Base-by-base conservation (phyloP, 1,140 invertebrate species). In the Neuroterus valhalla region DNA sequence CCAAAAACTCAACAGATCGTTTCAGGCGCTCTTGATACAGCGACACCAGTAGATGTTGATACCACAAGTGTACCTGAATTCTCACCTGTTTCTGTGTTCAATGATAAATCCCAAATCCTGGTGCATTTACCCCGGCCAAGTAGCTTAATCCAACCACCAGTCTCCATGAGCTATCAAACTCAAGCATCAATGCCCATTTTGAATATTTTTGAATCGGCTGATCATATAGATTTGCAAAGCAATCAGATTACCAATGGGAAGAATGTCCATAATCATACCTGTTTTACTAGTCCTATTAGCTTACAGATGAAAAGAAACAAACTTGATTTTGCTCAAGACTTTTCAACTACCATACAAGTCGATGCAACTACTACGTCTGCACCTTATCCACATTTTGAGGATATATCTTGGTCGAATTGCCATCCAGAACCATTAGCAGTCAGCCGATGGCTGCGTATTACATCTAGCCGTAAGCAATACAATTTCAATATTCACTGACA, bases 401-500 rank as follows among this genome's bases (percentile, higher is more conserved):
- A 90, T 31, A 89, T 90, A 52, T 83, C 88, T 0, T 90, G 89
- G 89, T 89, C 88, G 15, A 89, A 81, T 70, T 89, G 84, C 75
- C 89, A 90, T 71, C 89, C 89, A 11, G 88, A 90, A 66, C 89
- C 89, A 23, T 71, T 89, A 4, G 89, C 89, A 0, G 89, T 90
- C 19, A 89, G 84, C 55, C 87, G 88, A 15, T 90, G 89, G 89
- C 80, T 90, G 8, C 87, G 88, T 48, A 89, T 90, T 62, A 89
- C 84, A n/a, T 89, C 88, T 72, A 89, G 79, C 83, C 89, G 89
- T 77, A 89, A 90, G 78, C 88, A 90, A 78, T 90, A 90, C 74
- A 89, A 90, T 77, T 90, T 90, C 75, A 90, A 90, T 84, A 90
- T 90, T 88, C 89, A 90, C 88, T 90, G 89, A 90, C 89, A 90